Conservation (phyloP, 2,113 vertebrate species). For the Aramus guarauna region DNA sequence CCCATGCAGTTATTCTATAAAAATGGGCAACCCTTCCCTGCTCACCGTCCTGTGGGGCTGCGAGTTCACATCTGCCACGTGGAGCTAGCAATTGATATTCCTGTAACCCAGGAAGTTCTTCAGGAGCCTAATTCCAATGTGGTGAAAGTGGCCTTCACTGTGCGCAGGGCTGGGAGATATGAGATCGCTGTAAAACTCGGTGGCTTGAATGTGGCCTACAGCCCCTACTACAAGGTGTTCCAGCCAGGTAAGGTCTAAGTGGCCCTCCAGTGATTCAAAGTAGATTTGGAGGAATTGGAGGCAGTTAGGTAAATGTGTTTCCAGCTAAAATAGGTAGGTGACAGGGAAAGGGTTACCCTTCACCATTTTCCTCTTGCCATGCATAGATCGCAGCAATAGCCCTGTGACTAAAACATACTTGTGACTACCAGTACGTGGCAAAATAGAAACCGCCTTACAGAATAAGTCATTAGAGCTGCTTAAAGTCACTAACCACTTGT, state of each 20-base stretch:
- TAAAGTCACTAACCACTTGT: not conserved
- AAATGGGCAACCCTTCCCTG: slow-evolving; percentile 94
- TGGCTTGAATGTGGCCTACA: slow-evolving; percentile 94
- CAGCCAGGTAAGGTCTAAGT: slow-evolving; percentile 85
- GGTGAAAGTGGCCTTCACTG: slow-evolving; percentile 95
- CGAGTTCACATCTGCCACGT: slow-evolving; percentile 94
- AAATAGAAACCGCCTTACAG: not conserved
- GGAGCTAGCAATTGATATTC: slow-evolving; percentile 93
- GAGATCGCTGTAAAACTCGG: slow-evolving; percentile 93
- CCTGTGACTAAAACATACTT: not conserved
- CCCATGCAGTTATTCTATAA: slow-evolving; percentile 90
- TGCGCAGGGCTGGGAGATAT: slow-evolving; percentile 94
- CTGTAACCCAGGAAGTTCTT: slow-evolving; percentile 94
- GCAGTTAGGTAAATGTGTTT: not conserved
- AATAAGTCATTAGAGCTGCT: not conserved
- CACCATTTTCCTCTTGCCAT: not conserved
- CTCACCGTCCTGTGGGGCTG: slow-evolving; percentile 89
- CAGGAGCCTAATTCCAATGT: slow-evolving; percentile 91
- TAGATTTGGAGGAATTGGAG: not conserved
- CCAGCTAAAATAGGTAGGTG: not conserved
- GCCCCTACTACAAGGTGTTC: slow-evolving; percentile 97
- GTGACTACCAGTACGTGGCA: not conserved
- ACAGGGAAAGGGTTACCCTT: not conserved
- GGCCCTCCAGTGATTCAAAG: not conserved
- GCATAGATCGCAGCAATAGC: not conserved